phyloP scores from a whole-genome alignment of 2,888 invertebrate species.

The Nowickia ferox region DNA sequence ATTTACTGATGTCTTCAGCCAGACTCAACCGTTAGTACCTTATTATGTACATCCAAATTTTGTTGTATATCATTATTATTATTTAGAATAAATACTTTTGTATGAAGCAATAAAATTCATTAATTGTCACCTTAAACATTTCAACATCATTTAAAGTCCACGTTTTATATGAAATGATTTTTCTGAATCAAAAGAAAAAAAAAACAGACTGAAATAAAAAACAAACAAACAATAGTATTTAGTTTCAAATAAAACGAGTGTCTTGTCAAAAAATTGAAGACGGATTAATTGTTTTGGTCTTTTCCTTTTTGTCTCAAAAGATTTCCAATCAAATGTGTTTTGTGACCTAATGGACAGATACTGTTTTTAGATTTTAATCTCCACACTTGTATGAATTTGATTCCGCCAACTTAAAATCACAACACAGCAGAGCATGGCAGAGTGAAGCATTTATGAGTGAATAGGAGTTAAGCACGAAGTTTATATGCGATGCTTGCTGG shows the following conservation, averaged over 20 bases:
- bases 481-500: constrained; percentile 20
- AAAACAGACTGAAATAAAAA: not conserved
- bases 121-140: constrained; percentile 53
- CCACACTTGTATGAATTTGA: constrained; percentile 74
- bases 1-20: too few relatives aligned
- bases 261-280: constrained; percentile 69
- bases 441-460: constrained; percentile 22
- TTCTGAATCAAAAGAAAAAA: not conserved
- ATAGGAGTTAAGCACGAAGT: constrained; percentile 36
- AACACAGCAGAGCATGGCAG: constrained; percentile 22
- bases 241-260: constrained; percentile 52
- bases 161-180: constrained; percentile 23
- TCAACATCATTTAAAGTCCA: constrained; percentile 37
- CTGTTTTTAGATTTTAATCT: constrained; percentile 79
- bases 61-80: too few relatives aligned
- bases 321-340: constrained; percentile 68
- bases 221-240: constrained; percentile 33
- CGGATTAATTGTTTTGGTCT: constrained; percentile 65
- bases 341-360: constrained; percentile 81
- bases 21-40: too few relatives aligned
- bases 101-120: constrained; percentile 20
- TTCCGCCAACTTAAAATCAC: constrained; percentile 63
- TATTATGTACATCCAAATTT: too few relatives aligned
- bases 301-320: constrained; percentile 61
- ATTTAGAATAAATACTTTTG: constrained; percentile 11